These are phyloP conservation scores for Rhopalosiphum padi DNA, from an alignment of 1,140 invertebrate species.

Conservation along the genomic window DNA sequence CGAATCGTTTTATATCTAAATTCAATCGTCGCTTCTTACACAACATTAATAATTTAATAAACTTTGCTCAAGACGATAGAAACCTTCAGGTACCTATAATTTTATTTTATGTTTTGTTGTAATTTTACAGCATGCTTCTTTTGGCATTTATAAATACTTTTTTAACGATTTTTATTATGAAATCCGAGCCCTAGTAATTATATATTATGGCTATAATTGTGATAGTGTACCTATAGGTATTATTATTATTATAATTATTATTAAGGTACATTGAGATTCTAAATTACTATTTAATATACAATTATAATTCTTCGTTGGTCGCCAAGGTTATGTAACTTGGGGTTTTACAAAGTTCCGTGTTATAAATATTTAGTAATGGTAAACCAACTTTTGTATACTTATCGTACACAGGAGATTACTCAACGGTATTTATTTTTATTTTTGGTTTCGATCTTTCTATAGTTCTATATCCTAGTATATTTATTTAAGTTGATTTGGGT, in stretches of 20 bases:
- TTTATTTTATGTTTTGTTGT: background rate
- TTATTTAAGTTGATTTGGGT: background rate
- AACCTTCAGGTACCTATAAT: too few relatives aligned
- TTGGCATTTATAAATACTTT: background rate
- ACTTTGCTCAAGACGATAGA: background rate
- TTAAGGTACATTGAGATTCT: background rate
- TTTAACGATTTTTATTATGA: background rate
- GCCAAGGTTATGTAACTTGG: background rate
- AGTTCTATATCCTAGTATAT: background rate
- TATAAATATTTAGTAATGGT: background rate
- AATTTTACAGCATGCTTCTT: too few relatives aligned
- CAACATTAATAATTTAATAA: background rate
- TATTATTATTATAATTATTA: background rate
- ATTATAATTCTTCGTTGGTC: background rate
- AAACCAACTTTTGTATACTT: background rate
- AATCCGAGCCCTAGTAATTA: background rate
- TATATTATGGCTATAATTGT: background rate
- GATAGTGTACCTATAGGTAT: background rate
- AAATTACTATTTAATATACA: conserved; percentile 3
- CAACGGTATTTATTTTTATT: too few relatives aligned
- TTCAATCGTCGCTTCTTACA: background rate
- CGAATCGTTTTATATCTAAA: too few relatives aligned
- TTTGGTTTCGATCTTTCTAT: too few relatives aligned
- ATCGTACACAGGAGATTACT: background rate
- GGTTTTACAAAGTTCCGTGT: background rate